phyloP scores from a whole-genome alignment of 1,140 invertebrate species.

The Temnothorax longispinosus region DNA sequence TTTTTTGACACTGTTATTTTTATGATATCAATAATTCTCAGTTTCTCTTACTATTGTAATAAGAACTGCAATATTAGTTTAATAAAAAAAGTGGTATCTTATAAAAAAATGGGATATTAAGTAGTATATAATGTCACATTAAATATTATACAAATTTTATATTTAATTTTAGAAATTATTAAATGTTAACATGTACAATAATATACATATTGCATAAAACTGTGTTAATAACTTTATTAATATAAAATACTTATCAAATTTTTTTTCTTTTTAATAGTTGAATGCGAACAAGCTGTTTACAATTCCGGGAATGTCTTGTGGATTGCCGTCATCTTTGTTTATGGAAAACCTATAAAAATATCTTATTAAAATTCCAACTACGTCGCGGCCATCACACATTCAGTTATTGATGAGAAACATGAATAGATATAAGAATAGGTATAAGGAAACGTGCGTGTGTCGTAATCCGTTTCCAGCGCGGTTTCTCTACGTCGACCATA shows the following conservation, averaged over 20 bases:
- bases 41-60: neutral
- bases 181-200: neutral
- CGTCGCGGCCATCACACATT: neutral
- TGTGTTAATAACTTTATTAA: neutral
- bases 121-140: neutral
- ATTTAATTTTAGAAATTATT: neutral
- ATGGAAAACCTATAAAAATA: slow-evolving; percentile 42
- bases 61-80: neutral
- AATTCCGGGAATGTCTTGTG: slow-evolving; percentile 26
- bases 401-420: neutral
- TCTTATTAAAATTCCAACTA: slow-evolving; percentile 27
- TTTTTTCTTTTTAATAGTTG: neutral
- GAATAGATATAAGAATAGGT: slow-evolving; percentile 17
- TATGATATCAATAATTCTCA: neutral
- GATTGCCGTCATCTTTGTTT: neutral
- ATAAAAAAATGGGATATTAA: neutral
- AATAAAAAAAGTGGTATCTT: neutral
- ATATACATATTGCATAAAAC: neutral
- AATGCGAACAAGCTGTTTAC: neutral
- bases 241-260: neutral
- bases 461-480: slow-evolving; percentile 26
- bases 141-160: neutral
- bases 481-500: slow-evolving; percentile 21
- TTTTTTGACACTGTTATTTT: neutral
- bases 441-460: neutral